Evolutionary conservation across 2,888 invertebrate species (phyloP).

Genomic region (Cremastobaeus sp.): DNA sequence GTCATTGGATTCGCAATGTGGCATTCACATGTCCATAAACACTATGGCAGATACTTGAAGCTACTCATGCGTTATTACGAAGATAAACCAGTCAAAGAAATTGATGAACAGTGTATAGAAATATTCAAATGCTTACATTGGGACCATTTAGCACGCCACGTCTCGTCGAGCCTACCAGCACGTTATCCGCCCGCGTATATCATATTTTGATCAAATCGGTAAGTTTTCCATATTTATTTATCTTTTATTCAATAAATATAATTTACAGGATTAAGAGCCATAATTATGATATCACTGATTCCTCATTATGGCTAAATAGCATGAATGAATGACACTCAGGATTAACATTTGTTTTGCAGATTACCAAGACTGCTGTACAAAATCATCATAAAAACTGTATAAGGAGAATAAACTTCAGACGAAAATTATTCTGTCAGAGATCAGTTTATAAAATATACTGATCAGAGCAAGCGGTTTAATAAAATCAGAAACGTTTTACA

Average conservation of each 20-base stretch:
- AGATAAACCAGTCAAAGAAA: constrained; percentile 87
- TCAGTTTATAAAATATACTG: no score
- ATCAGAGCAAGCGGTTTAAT: no score
- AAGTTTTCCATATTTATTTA: constrained; percentile 1
- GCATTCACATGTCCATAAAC: constrained; percentile 88
- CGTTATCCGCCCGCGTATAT: constrained; percentile 85
- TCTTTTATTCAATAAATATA: background rate
- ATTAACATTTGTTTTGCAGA: constrained; percentile 10
- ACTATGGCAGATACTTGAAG: constrained; percentile 90
- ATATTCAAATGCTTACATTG: constrained; percentile 85
- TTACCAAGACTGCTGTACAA: constrained; percentile 32
- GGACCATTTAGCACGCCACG: constrained; percentile 82
- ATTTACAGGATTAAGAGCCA: background rate
- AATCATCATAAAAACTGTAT: constrained; percentile 15
- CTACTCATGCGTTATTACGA: constrained; percentile 87
- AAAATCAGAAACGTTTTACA: no score
- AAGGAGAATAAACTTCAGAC: constrained; percentile 21
- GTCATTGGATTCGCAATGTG: constrained; percentile 88
- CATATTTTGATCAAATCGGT: constrained; percentile 82
- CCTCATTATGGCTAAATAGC: no score
- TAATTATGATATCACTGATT: background rate
- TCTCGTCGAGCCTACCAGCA: constrained; percentile 81
- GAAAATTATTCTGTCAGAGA: no score
- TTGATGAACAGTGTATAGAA: constrained; percentile 84
- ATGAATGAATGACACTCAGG: background rate